Conservation (phyloP, 2,797 vertebrate genomes). For the Enteromius trimaculatus region DNA sequence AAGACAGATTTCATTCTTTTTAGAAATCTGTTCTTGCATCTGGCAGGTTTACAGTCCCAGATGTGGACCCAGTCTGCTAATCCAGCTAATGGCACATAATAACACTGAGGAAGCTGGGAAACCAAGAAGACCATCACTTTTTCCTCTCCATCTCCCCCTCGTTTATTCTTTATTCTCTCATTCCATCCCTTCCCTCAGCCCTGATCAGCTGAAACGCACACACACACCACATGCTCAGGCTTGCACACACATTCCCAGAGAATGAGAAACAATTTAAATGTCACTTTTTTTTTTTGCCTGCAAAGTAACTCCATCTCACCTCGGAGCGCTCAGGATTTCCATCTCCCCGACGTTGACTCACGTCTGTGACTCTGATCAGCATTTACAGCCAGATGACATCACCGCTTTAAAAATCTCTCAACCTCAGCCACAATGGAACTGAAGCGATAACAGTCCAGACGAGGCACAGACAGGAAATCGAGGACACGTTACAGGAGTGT, state of each 20-base stretch:
- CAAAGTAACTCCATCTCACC: slow-evolving; percentile 51
- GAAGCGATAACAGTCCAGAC: slow-evolving; percentile 47
- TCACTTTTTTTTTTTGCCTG: slow-evolving; percentile 21
- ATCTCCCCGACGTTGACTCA: slow-evolving; percentile 57
- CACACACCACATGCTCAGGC: slow-evolving; percentile 43
- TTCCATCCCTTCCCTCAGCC: slow-evolving; percentile 43
- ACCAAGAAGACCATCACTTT: slow-evolving; percentile 52
- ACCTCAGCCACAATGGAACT: slow-evolving; percentile 24
- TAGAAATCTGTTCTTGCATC: slow-evolving; percentile 57
- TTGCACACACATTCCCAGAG: slow-evolving; percentile 39
- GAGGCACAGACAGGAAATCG: slow-evolving; percentile 40
- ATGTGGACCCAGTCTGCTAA: slow-evolving; percentile 59
- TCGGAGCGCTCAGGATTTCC: slow-evolving; percentile 54
- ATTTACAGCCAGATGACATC: slow-evolving; percentile 61
- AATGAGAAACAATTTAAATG: slow-evolving; percentile 31
- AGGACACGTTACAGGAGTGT: slow-evolving; percentile 33
- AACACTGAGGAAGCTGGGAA: slow-evolving; percentile 57
- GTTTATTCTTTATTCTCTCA: slow-evolving; percentile 28
- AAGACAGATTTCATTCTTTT: slow-evolving; percentile 41
- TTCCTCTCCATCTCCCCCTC: slow-evolving; percentile 34
- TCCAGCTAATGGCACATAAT: slow-evolving; percentile 64
- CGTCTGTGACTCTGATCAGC: slow-evolving; percentile 59
- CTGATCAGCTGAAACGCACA: slow-evolving; percentile 24
- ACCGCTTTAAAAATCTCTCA: slow-evolving; percentile 60
- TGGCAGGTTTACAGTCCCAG: slow-evolving; percentile 59